phyloP scores from a whole-genome alignment of 2,888 invertebrate species.

The Sympetrum striolatum region DNA sequence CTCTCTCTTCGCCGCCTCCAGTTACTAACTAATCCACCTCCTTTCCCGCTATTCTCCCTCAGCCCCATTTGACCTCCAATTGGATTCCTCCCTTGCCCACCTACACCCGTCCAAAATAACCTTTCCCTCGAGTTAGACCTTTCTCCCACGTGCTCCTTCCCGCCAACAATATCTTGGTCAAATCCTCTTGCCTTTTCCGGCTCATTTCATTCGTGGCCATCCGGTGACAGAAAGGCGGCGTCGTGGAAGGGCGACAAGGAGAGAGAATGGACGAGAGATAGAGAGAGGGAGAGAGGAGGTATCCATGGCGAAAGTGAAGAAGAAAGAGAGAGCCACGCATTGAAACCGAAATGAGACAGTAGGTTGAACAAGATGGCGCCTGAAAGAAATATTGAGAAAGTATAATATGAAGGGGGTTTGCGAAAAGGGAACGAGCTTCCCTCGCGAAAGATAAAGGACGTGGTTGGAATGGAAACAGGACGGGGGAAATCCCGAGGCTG shows the following conservation, averaged over 20 bases:
- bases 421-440: not conserved
- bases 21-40: slow-evolving; percentile 10
- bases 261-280: not conserved
- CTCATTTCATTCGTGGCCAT: slow-evolving; percentile 21
- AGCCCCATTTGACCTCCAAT: not conserved
- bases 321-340: not conserved
- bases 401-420: not conserved
- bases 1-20: not conserved
- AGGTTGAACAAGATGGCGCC: not conserved
- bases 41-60: not conserved
- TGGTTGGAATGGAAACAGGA: not conserved
- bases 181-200: slow-evolving; percentile 6
- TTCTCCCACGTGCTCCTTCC: not conserved
- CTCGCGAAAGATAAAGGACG: not conserved
- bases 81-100: not conserved
- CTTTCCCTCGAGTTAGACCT: not conserved
- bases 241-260: not conserved
- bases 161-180: slow-evolving; percentile 3
- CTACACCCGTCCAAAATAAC: not conserved
- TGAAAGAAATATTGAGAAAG: not conserved
- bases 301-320: not conserved
- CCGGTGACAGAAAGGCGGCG: not conserved
- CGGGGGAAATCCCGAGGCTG: not conserved
- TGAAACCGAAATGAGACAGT: not conserved
- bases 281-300: not conserved